Base-by-base conservation (phyloP, 1,140 invertebrate species). In the Nephotettix cincticeps region DNA sequence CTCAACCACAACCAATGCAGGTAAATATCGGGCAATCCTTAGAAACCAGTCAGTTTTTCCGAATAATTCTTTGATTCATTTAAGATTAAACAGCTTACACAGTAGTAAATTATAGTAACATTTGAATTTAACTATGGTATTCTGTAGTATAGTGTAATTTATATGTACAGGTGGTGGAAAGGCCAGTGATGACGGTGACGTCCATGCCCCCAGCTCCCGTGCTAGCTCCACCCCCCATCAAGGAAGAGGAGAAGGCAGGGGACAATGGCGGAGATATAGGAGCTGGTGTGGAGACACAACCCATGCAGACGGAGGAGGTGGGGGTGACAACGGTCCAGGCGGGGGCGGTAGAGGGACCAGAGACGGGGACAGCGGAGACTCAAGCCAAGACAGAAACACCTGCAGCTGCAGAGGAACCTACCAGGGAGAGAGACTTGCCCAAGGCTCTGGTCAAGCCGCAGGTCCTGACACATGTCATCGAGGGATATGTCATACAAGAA, bases 401-500 rank as follows among this genome's bases (percentile, higher is more conserved):
- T 19, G 36, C 40, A 25, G 36, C 40, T 51, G 11, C 56, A 17
- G 67, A 70, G 64, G 87, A 91, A 83, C 88, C 91, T 76, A 86
- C 87, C 1, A 83, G 83, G 72, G 81, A 83, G 47, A 76, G 79
- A 11, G 81, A 80, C 63, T 79, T 81, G 11, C 93, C 93, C n/a
- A 96, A 95, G 81, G 94, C 94, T 0, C 93, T 98, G 88, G 95
- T 98, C 0, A 97, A 97, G 81, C 96, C 96, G 0, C 95, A 98
- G 79, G 93, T 98, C 1, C 83, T 98, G 11, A 98, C 96, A 0
- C 97, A 99, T 80, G 93, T 98, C 1, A 98, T 99, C 70, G 96
- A 98, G 82, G 96, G 96, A 21, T 98, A 96, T 81, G 92, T 98
- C 1, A 98, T 99, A 76, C 95, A 97, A 81, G 97, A 99, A 85